Evolutionary conservation across 2,113 vertebrate genomes (phyloP).

Genomic region (Mesoclemmys tuberculata): DNA sequence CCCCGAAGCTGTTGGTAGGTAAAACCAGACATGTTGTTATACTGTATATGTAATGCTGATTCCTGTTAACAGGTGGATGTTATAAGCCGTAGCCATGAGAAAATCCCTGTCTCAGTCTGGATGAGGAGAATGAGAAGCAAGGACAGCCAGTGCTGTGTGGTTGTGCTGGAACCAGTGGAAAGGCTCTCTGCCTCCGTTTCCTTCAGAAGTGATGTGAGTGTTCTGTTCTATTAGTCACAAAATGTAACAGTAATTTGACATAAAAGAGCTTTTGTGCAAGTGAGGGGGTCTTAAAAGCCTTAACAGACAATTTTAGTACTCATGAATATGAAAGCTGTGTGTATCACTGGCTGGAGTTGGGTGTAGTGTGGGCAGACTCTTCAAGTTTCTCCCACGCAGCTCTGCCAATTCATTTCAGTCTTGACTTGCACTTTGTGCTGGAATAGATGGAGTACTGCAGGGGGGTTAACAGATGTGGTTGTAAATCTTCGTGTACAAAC

Average conservation of each 20-base stretch:
- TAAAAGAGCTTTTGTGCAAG: background rate
- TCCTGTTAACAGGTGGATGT: slow-evolving; percentile 82
- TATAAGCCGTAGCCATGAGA: slow-evolving; percentile 72
- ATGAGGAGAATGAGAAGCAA: slow-evolving; percentile 74
- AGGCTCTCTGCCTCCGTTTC: slow-evolving; percentile 84
- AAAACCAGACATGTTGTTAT: background rate
- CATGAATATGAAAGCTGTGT: background rate
- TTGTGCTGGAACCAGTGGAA: slow-evolving; percentile 90
- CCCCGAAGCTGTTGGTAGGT: background rate
- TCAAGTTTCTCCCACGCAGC: fast-evolving
- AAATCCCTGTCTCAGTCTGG: slow-evolving; percentile 87
- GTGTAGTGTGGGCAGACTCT: background rate
- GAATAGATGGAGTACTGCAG: background rate
- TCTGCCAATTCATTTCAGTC: background rate
- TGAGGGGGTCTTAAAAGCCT: background rate
- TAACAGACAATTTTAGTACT: fast-evolving
- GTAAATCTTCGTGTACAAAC: background rate
- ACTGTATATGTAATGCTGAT: background rate
- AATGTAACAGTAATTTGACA: background rate
- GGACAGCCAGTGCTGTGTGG: slow-evolving; percentile 69
- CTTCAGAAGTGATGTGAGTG: slow-evolving; percentile 85
- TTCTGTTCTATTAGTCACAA: background rate
- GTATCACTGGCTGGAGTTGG: fast-evolving
- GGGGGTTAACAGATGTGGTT: background rate
- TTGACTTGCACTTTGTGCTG: fast-evolving